These are phyloP conservation scores for Lordiphosa clarofinis DNA, from an alignment of 1,140 invertebrate genomes.

Conservation along the genomic window DNA sequence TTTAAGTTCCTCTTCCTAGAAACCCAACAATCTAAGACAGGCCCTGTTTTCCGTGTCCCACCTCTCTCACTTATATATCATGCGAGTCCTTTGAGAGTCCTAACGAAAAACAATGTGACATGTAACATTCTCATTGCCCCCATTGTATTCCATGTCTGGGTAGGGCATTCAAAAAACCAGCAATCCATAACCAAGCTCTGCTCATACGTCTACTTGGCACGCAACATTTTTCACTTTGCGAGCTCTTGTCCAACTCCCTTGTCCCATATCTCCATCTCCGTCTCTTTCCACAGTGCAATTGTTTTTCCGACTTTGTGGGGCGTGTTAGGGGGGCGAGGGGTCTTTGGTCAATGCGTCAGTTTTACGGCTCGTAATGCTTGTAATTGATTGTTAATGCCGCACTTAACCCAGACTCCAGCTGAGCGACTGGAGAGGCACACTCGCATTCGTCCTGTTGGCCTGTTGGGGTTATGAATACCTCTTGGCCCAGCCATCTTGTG, in stretches of 20 bases:
- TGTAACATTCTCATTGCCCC: background rate
- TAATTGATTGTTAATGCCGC: constrained; percentile 68
- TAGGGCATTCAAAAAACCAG: constrained; percentile 40
- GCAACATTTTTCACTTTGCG: constrained; percentile 53
- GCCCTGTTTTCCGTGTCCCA: no score
- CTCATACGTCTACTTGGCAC: constrained; percentile 36
- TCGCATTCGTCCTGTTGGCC: background rate
- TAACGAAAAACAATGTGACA: no score
- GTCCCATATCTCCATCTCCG: background rate
- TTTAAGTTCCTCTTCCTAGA: no score
- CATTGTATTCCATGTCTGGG: constrained; percentile 21
- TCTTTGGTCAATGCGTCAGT: constrained; percentile 63
- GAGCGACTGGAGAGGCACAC: constrained; percentile 7
- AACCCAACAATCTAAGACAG: no score
- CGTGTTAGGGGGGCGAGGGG: constrained; percentile 12
- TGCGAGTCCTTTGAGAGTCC: no score
- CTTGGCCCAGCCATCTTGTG: constrained; percentile 11
- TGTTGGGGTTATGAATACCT: constrained; percentile 11
- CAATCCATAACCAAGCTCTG: constrained; percentile 36
- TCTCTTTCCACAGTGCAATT: background rate
- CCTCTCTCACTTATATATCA: no score
- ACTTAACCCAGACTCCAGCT: constrained; percentile 61
- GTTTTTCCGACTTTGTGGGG: constrained; percentile 5
- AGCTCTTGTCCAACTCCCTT: background rate
- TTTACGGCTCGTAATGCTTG: constrained; percentile 68